These are phyloP conservation scores for Monochamus alternatus DNA, from an alignment of 2,888 invertebrate genomes.

Conservation along the genomic window DNA sequence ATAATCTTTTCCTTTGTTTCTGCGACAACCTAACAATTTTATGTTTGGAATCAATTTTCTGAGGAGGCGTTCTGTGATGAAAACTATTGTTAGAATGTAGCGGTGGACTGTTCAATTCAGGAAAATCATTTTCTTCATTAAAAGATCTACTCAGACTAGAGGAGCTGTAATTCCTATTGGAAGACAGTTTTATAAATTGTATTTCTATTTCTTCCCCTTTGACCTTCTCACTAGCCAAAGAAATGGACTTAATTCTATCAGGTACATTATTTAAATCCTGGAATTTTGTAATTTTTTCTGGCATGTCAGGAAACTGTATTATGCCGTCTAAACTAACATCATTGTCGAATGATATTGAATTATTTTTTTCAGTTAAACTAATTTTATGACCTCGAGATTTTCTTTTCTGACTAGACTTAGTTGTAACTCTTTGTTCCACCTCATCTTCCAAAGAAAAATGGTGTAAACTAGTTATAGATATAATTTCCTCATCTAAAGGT, in stretches of 20 bases:
- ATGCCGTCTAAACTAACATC: conserved; percentile 41
- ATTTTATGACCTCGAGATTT: conserved; percentile 50
- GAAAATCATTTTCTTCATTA: conserved; percentile 64
- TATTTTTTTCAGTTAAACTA: conserved; percentile 41
- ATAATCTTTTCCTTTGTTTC: conserved; percentile 77
- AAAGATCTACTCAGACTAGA: conserved; percentile 47
- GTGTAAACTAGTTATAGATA: conserved; percentile 68
- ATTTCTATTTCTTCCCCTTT: conserved; percentile 52
- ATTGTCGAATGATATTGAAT: conserved; percentile 32
- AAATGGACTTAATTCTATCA: conserved; percentile 62
- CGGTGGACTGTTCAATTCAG: conserved; percentile 62
- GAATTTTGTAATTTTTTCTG: conserved; percentile 36
- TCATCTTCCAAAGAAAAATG: conserved; percentile 72
- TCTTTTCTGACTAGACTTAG: conserved; percentile 53
- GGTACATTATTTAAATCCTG: conserved; percentile 29
- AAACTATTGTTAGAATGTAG: conserved; percentile 24
- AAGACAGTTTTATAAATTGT: conserved; percentile 54
- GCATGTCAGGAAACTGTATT: conserved; percentile 56
- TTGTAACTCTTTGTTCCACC: conserved; percentile 59
- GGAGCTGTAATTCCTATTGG: conserved; percentile 25
- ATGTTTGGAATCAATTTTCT: conserved; percentile 62
- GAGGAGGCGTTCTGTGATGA: conserved; percentile 38
- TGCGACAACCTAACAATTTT: conserved; percentile 75
- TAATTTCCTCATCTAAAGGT: conserved; percentile 75
- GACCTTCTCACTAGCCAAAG: conserved; percentile 59